Evolutionary conservation across 1,140 invertebrate species (phyloP).

Genomic region (Sipha flava): DNA sequence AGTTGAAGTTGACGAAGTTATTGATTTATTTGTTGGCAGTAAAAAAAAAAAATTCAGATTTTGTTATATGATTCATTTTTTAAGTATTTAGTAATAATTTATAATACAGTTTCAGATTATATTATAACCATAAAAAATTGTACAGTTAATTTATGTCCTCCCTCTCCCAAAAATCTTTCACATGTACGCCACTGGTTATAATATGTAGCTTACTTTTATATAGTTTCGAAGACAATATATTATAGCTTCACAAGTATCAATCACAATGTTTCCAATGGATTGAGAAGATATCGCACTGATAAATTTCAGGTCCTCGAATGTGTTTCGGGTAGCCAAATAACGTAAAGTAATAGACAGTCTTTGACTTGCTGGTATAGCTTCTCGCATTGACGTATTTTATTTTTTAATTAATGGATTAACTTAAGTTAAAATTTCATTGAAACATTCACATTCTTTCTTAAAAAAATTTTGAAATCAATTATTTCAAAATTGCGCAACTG

Average conservation of each 20-base stretch:
- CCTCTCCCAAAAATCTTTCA: too few relatives aligned
- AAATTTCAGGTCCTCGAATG: slow-evolving; percentile 29
- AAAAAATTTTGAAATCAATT: not conserved
- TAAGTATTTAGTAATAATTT: too few relatives aligned
- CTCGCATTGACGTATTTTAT: slow-evolving; percentile 23
- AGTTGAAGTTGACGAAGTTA: too few relatives aligned
- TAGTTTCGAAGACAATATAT: not conserved
- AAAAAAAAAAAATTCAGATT: too few relatives aligned
- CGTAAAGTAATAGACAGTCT: slow-evolving; percentile 10
- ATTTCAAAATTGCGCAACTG: not conserved
- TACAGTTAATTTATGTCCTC: too few relatives aligned
- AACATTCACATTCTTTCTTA: not conserved
- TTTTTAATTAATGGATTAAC: slow-evolving; percentile 1
- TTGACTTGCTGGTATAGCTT: slow-evolving; percentile 9
- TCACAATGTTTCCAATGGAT: slow-evolving; percentile 23
- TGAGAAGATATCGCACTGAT: slow-evolving; percentile 31
- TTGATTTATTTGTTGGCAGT: too few relatives aligned
- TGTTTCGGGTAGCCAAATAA: not conserved
- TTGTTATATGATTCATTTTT: too few relatives aligned
- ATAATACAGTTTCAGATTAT: too few relatives aligned
- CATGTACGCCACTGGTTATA: too few relatives aligned
- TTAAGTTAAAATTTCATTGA: slow-evolving; percentile 7
- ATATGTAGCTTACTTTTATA: slow-evolving; percentile 2
- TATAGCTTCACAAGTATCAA: slow-evolving; percentile 33
- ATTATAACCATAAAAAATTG: too few relatives aligned